Conservation (phyloP, 2,888 invertebrate species). For the Oligia latruncula region DNA sequence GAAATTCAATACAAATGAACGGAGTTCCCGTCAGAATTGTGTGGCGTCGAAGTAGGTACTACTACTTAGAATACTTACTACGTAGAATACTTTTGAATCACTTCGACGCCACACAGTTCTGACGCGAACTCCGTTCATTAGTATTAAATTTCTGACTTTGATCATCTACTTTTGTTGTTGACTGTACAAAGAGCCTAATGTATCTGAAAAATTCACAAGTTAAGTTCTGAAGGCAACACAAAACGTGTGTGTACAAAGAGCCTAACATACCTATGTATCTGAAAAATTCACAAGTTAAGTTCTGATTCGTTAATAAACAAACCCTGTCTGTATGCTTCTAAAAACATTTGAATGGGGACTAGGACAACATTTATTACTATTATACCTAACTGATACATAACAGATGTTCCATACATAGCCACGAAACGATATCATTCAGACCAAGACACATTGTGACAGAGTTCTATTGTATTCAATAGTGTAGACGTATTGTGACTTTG, state of each 20-base stretch:
- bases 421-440: conserved; percentile 18
- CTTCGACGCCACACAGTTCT: no score
- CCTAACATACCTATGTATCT: not conserved
- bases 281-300: not conserved
- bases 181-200: no score
- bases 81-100: no score
- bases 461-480: conserved; percentile 36
- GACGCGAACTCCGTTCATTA: no score
- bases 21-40: no score
- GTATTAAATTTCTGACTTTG: no score
- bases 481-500: conserved; percentile 19
- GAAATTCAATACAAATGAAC: no score
- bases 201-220: no score
- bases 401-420: conserved; percentile 9
- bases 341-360: conserved; percentile 9
- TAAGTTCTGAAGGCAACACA: not conserved
- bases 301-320: not conserved
- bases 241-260: not conserved
- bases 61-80: no score
- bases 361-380: conserved; percentile 4
- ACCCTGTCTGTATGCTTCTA: not conserved
- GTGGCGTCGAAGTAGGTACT: no score
- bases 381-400: conserved; percentile 1
- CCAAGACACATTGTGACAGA: conserved; percentile 47
- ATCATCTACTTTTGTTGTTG: no score